phyloP scores from a whole-genome alignment of 2,888 invertebrate species.

The Xanthia togata region DNA sequence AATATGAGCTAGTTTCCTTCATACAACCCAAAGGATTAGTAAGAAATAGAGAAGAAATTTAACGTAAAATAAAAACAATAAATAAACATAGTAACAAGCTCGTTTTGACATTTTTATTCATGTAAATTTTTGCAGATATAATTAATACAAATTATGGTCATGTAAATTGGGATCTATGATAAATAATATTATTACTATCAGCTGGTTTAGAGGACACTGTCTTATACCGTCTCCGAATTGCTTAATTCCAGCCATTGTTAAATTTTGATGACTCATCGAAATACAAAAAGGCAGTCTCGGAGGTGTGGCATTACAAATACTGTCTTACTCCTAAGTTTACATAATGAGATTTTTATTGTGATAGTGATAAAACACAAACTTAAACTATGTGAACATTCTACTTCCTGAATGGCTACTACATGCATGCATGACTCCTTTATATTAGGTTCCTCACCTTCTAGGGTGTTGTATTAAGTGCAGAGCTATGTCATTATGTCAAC shows the following conservation, averaged over 20 bases:
- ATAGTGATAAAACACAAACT: conserved; percentile 89
- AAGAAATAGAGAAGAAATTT: conserved; percentile 28
- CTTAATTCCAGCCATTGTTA: conserved; percentile 82
- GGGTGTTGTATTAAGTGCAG: conserved; percentile 84
- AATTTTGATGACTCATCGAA: conserved; percentile 86
- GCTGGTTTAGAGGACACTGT: conserved; percentile 84
- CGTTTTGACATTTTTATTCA: conserved; percentile 90
- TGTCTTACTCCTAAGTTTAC: conserved; percentile 89
- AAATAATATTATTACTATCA: conserved; percentile 84
- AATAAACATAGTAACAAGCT: conserved; percentile 85
- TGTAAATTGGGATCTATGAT: conserved; percentile 89
- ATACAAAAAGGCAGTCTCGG: conserved; percentile 91
- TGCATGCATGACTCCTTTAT: conserved; percentile 84
- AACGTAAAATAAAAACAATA: conserved; percentile 65
- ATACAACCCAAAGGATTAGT: conserved; percentile 16
- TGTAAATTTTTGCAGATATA: conserved; percentile 91
- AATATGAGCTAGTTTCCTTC: conserved; percentile 14
- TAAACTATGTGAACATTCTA: conserved; percentile 88
- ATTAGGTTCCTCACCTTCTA: conserved; percentile 84
- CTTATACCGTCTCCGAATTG: conserved; percentile 78
- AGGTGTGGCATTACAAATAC: conserved; percentile 90
- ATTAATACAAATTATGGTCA: conserved; percentile 90
- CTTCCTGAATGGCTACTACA: conserved; percentile 84
- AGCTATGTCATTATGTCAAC: conserved; percentile 83
- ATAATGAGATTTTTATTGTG: conserved; percentile 90